Evolutionary conservation across 1,140 invertebrate genomes (phyloP).

Genomic region (Conus ventricosus): DNA sequence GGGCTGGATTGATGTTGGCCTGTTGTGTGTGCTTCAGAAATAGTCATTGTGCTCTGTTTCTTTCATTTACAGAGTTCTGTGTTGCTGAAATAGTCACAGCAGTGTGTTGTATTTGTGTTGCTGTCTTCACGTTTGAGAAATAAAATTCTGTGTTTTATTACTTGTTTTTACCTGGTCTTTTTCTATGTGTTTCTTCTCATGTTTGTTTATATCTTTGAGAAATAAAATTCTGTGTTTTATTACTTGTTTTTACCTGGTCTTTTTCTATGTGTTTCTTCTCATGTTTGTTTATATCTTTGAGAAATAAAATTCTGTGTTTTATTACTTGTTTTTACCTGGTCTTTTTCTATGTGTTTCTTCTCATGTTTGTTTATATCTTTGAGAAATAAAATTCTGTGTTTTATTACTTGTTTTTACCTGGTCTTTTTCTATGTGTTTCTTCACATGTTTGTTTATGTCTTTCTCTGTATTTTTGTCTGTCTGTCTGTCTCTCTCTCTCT

Average conservation of each 20-base stretch:
- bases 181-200: neutral
- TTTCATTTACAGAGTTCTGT: no score
- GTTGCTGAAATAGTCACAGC: no score
- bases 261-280: neutral
- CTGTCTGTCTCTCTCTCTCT: neutral
- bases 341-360: neutral
- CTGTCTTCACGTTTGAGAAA: no score
- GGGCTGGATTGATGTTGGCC: no score
- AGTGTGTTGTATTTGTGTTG: no score
- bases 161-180: neutral
- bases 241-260: neutral
- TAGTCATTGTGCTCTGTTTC: no score
- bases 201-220: neutral
- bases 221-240: no score
- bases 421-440: neutral
- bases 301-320: no score
- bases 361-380: neutral
- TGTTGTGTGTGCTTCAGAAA: no score
- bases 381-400: no score
- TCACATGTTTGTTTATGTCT: neutral
- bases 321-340: neutral
- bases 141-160: no score
- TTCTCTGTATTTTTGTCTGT: neutral
- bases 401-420: neutral
- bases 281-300: neutral